Evolutionary conservation across 2,113 vertebrate species (phyloP).

Genomic region (Rana temporaria): DNA sequence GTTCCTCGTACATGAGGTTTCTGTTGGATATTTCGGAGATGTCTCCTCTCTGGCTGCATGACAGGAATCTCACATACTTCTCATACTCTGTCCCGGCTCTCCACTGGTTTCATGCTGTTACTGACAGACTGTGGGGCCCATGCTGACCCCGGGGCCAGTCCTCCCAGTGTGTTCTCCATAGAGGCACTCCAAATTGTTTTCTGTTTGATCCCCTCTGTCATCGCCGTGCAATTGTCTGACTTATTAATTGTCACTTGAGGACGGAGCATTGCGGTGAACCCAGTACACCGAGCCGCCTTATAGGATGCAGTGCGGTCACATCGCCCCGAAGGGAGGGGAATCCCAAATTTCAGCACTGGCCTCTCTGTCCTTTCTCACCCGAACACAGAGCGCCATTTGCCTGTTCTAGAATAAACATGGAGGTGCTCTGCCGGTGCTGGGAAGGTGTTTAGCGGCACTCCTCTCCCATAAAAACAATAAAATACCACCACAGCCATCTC

Average conservation of each 20-base stretch:
- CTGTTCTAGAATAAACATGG: no score
- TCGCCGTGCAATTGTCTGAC: constrained; percentile 1
- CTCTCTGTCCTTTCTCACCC: no score
- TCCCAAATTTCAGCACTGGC: no score
- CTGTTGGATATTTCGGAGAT: background rate
- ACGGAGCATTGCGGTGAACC: background rate
- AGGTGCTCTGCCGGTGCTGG: no score
- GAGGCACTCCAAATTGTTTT: no score
- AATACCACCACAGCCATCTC: background rate
- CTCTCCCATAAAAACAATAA: no score
- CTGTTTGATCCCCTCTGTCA: constrained; percentile 14
- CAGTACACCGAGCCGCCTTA: no score
- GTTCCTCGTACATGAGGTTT: background rate
- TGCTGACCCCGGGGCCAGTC: background rate
- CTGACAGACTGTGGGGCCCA: constrained; percentile 1
- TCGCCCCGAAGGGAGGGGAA: no score
- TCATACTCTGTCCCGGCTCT: background rate
- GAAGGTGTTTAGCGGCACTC: background rate
- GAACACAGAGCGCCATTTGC: no score
- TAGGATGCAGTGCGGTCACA: no score
- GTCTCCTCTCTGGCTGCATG: background rate
- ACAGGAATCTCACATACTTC: background rate
- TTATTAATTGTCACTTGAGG: background rate
- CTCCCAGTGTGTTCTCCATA: no score
- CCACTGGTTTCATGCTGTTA: no score